phyloP scores from a whole-genome alignment of 2,797 vertebrate species.

The Staurois parvus region DNA sequence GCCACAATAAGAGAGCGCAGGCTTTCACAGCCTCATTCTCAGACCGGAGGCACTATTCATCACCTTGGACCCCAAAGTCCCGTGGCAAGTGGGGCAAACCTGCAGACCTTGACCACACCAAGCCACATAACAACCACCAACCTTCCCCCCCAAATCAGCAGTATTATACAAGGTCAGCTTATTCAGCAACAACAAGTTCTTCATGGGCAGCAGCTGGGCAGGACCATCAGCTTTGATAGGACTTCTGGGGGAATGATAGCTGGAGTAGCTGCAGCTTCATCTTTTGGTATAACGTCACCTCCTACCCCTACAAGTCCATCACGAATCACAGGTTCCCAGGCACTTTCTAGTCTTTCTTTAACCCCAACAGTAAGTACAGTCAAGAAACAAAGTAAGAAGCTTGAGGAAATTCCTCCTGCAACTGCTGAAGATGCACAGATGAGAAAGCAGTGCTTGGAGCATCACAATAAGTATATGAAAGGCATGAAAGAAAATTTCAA shows the following conservation, averaged over 20 bases:
- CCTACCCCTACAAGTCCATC: conserved; percentile 90
- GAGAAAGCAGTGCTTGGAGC: conserved; percentile 93
- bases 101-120: conserved; percentile 85
- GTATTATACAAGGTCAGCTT: conserved; percentile 94
- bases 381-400: conserved; percentile 87
- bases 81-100: conserved; percentile 79
- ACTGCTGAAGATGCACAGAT: conserved; percentile 91
- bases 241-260: conserved; percentile 81
- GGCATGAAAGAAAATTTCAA: conserved; percentile 90
- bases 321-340: conserved; percentile 81
- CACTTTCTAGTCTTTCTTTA: conserved; percentile 82
- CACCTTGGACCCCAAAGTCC: conserved; percentile 95
- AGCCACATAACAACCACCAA: conserved; percentile 93
- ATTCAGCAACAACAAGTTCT: conserved; percentile 82
- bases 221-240: conserved; percentile 88
- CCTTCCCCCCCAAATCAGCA: conserved; percentile 97
- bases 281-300: conserved; percentile 86
- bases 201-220: conserved; percentile 75
- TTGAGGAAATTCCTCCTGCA: conserved; percentile 94
- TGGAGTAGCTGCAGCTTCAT: conserved; percentile 78
- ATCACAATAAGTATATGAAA: conserved; percentile 93
- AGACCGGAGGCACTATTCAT: conserved; percentile 95
- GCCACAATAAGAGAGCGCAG: conserved; percentile 85
- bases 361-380: conserved; percentile 76
- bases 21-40: conserved; percentile 94